Percentiles rank a stretch among this genome's conserved stretches.
Conservation (phyloP, 2,888 invertebrate genomes). For the Lingula anatina region DNA sequence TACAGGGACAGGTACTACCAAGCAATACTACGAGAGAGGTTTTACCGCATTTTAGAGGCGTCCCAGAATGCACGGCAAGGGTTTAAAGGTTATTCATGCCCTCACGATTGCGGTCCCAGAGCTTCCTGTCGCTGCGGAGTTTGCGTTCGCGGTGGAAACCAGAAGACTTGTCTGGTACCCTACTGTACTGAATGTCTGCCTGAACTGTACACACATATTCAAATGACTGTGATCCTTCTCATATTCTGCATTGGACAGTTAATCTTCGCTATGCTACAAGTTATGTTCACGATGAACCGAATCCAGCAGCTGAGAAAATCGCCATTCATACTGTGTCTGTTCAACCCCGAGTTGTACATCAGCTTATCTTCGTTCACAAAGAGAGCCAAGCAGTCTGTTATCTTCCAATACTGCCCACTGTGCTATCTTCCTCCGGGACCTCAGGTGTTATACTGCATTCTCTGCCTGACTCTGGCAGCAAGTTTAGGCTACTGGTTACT, state of each 20-base stretch:
- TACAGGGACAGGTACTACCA: slow-evolving; percentile 24
- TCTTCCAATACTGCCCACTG: too few relatives aligned
- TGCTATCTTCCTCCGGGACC: too few relatives aligned
- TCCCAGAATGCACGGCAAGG: slow-evolving; percentile 20
- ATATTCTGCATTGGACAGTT: slow-evolving; percentile 17
- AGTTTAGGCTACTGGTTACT: slow-evolving; percentile 15
- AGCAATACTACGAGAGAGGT: too few relatives aligned
- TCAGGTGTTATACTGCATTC: too few relatives aligned
- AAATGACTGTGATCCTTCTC: slow-evolving; percentile 12
- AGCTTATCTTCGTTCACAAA: slow-evolving; percentile 1
- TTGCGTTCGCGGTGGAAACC: slow-evolving; percentile 29
- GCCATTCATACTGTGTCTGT: slow-evolving; percentile 30
- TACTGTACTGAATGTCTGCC: slow-evolving; percentile 29
- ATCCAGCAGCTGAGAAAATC: slow-evolving; percentile 18
- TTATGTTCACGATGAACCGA: slow-evolving; percentile 23
- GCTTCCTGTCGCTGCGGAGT: slow-evolving; percentile 43
- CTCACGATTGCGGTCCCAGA: slow-evolving; percentile 42
- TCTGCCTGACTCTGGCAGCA: too few relatives aligned
- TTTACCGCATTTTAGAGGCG: too few relatives aligned
- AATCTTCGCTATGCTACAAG: slow-evolving; percentile 21
- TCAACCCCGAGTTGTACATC: slow-evolving; percentile 25
- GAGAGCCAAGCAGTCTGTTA: too few relatives aligned
- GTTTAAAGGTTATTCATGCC: slow-evolving; percentile 29
- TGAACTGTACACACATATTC: slow-evolving; percentile 13
- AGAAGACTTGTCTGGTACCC: slow-evolving; percentile 25